A percentile compares a stretch with the other conserved stretches of the same genome.
Conservation (phyloP, 2,113 vertebrate genomes). For the Edolisoma coerulescens region DNA sequence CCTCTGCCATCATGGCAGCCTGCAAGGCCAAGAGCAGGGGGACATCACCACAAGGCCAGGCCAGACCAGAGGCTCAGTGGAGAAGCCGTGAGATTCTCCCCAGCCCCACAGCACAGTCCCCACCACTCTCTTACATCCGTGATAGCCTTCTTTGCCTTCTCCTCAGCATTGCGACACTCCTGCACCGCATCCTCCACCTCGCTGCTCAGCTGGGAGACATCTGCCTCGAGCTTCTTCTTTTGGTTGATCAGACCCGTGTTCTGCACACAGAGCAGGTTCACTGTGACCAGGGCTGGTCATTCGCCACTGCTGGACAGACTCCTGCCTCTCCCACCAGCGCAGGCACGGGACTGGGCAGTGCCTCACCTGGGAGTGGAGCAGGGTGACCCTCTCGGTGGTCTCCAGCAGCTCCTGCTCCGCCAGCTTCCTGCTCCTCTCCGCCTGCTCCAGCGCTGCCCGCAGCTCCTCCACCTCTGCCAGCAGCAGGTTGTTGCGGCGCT, state of each 20-base stretch:
- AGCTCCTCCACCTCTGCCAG: constrained; percentile 86
- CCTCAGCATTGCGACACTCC: constrained; percentile 87
- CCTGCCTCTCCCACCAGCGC: neutral
- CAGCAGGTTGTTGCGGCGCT: constrained; percentile 84
- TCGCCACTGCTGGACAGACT: accelerated
- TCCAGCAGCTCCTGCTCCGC: constrained; percentile 91
- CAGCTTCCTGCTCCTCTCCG: constrained; percentile 83
- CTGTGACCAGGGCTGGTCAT: neutral
- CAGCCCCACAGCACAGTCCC: accelerated
- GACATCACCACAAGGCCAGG: neutral
- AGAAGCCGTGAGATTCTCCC: neutral
- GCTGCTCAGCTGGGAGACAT: constrained; percentile 78
- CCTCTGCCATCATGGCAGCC: constrained; percentile 97
- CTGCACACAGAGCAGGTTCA: constrained; percentile 54
- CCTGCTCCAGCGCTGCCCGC: constrained; percentile 83
- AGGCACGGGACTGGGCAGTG: accelerated
- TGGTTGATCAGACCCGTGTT: constrained; percentile 89
- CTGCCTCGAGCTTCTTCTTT: constrained; percentile 90
- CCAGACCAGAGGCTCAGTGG: neutral
- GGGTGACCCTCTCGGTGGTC: constrained; percentile 84
- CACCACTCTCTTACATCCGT: constrained; percentile 78
- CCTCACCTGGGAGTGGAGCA: constrained; percentile 87
- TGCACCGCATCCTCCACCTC: constrained; percentile 89
- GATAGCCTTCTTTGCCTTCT: constrained; percentile 94
- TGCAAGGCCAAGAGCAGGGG: constrained; percentile 4